Evolutionary conservation across 2,888 invertebrate genomes (phyloP), one percentile per base, ranked within the genome.

Genomic region (Sinotaia quadrata): DNA sequence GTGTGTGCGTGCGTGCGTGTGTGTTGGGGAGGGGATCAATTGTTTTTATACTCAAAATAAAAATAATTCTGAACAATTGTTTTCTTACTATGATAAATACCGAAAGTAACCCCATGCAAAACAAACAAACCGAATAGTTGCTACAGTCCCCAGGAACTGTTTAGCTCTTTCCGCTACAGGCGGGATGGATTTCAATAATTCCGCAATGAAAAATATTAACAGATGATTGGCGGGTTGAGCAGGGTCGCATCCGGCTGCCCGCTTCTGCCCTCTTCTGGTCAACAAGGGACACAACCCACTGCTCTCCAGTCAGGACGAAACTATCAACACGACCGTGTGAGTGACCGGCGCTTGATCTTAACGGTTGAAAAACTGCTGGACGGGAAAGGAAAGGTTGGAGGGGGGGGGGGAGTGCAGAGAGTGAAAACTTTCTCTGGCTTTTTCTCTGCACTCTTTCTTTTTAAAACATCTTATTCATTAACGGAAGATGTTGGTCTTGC

Each of bases 151-250:
- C n/a, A n/a, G n/a, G n/a, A n/a, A n/a, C n/a, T n/a, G n/a, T n/a
- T n/a, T n/a, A n/a, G n/a, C 41, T 12, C 10, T 41, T 41, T 41
- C 41, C 41, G 41, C 18, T 41, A 41, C 41, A 41, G 41, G 10
- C 41, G 41, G 41, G 10, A 41, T 18, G 8, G 41, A 29, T 29
- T 44, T 47, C 47, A 60, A 60, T 47, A 12, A 10, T 7, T 12
- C 60, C 4, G 60, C 60, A 60, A 47, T 60, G 60, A 60, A 60
- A 60, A 60, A 60, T 60, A 60, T 47, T 37, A 60, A 60, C 60
- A 44, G 60, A 60, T 60, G 60, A 60, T 60, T 60, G 60, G 60
- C 31, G 33, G 60, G 29, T 31, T 12, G 60, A 29, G 24, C 4
- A 27, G 29, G 60, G 47, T 60, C 60, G 49, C 60, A 47, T 60